These are phyloP conservation scores for Conopomorpha cramerella DNA, from an alignment of 1,140 invertebrate species.

Conservation along the genomic window DNA sequence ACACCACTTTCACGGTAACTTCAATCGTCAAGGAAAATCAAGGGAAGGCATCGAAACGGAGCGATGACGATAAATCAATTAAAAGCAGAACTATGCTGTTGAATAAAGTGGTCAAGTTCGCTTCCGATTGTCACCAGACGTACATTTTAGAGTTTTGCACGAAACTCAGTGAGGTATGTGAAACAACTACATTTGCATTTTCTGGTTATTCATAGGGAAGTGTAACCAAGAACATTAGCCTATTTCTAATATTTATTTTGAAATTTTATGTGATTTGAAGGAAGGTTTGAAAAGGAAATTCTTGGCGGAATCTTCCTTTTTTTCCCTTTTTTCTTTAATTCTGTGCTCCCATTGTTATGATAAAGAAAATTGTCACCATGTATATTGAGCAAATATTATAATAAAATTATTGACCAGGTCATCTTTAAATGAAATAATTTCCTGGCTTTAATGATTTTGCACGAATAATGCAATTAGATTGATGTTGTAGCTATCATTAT, in stretches of 20 bases:
- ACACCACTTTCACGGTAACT: slow-evolving; percentile 4
- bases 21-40: too few relatives aligned
- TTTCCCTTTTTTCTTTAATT: too few relatives aligned
- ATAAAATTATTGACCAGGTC: too few relatives aligned
- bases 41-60: slow-evolving; percentile 8
- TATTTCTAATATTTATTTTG: too few relatives aligned
- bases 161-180: slow-evolving; percentile 55
- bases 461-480: not conserved
- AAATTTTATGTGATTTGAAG: too few relatives aligned
- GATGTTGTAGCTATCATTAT: not conserved
- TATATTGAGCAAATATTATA: too few relatives aligned
- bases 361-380: too few relatives aligned
- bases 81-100: slow-evolving; percentile 29
- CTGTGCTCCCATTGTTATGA: too few relatives aligned
- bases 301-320: too few relatives aligned
- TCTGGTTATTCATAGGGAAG: slow-evolving; percentile 35
- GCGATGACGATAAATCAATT: slow-evolving; percentile 22
- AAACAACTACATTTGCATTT: slow-evolving; percentile 31
- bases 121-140: slow-evolving; percentile 48
- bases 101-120: slow-evolving; percentile 42
- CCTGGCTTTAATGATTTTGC: slow-evolving; percentile 27
- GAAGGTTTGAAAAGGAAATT: too few relatives aligned
- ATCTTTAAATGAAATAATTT: too few relatives aligned
- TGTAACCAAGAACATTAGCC: too few relatives aligned
- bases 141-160: slow-evolving; percentile 54